Conservation (phyloP, 2,888 invertebrate species). For the Drosophila prostipennis region DNA sequence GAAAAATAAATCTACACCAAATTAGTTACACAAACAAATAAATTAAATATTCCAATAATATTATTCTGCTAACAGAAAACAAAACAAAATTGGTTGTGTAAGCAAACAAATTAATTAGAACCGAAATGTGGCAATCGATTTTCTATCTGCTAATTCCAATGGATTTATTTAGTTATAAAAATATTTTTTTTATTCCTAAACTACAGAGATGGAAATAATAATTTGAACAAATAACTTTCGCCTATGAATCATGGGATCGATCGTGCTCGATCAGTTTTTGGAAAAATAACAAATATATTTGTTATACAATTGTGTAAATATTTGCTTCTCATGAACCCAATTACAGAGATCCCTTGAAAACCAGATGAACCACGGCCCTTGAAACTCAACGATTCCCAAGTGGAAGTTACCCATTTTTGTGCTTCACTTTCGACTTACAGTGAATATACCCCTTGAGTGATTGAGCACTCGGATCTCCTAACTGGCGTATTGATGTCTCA, state of each 20-base stretch:
- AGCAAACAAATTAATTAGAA: background rate
- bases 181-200: background rate
- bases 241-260: background rate
- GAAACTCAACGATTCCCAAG: slow-evolving; percentile 28
- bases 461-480: slow-evolving; percentile 19
- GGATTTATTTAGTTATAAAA: background rate
- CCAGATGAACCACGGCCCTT: slow-evolving; percentile 19
- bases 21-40: too few relatives aligned
- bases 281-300: slow-evolving; percentile 27
- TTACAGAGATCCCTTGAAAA: slow-evolving; percentile 32
- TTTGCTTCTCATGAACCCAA: slow-evolving; percentile 36
- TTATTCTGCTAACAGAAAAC: too few relatives aligned
- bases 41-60: too few relatives aligned
- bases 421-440: slow-evolving; percentile 18
- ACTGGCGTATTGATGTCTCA: slow-evolving; percentile 42
- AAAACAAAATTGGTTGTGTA: background rate
- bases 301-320: slow-evolving; percentile 43
- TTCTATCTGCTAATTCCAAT: background rate
- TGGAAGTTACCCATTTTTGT: slow-evolving; percentile 29
- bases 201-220: background rate
- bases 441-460: slow-evolving; percentile 24
- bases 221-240: slow-evolving; percentile 16
- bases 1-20: background rate
- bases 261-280: slow-evolving; percentile 11
- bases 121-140: background rate